Conservation (phyloP, 2,888 invertebrate genomes). For the Sarcophaga carnaria region DNA sequence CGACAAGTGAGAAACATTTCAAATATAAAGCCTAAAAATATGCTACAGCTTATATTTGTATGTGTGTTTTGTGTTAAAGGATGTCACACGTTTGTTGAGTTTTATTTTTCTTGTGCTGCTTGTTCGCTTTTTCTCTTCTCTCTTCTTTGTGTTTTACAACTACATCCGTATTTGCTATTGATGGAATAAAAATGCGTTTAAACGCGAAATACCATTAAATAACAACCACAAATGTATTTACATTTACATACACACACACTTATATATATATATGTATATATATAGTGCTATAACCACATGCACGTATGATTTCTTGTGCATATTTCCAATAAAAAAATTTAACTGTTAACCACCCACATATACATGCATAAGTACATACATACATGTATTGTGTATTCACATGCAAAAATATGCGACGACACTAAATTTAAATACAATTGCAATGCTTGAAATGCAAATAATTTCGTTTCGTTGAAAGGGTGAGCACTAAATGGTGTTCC, state of each 20-base stretch:
- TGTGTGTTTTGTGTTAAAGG: conserved; percentile 12
- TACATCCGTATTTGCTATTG: conserved; percentile 17
- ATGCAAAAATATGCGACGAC: conserved; percentile 24
- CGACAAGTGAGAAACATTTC: background rate
- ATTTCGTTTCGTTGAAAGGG: background rate
- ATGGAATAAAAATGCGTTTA: conserved; percentile 57
- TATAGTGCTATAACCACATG: no score
- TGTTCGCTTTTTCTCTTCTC: background rate
- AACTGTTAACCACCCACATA: background rate
- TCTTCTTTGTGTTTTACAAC: background rate
- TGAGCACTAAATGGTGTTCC: no score
- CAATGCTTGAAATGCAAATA: conserved; percentile 50
- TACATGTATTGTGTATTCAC: conserved; percentile 1
- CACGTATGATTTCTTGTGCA: no score
- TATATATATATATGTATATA: no score
- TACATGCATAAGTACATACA: background rate
- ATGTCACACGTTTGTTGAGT: conserved; percentile 43
- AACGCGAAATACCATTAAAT: conserved; percentile 63
- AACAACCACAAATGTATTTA: conserved; percentile 56
- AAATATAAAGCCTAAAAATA: conserved; percentile 30
- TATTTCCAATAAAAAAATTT: no score
- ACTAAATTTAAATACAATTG: conserved; percentile 57
- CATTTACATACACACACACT: conserved; percentile 39
- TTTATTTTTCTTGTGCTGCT: conserved; percentile 6
- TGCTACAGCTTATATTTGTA: background rate